A percentile compares a stretch with the other conserved stretches of the same genome.
Conservation (phyloP, 2,888 invertebrate genomes). For the Eristalis arbustorum region DNA sequence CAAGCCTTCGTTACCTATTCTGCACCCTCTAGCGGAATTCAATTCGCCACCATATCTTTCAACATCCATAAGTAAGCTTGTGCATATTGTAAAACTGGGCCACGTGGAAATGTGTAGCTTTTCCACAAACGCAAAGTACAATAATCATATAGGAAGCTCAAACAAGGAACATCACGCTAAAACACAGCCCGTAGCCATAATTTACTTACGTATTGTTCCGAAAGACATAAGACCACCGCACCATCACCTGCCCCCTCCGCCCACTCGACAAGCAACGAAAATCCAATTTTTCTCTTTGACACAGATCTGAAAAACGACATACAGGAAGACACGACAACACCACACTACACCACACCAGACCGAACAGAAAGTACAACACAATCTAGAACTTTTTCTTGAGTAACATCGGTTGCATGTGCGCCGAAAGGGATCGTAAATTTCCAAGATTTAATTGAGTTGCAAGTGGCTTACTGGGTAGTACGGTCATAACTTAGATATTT, state of each 20-base stretch:
- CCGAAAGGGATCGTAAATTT: conserved; percentile 41
- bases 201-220: not conserved
- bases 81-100: not conserved
- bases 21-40: not conserved
- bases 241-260: not conserved
- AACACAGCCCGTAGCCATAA: not conserved
- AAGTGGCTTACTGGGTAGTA: conserved; percentile 14
- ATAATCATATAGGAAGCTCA: not conserved
- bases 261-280: not conserved
- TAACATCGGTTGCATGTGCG: not conserved
- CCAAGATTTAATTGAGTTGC: conserved; percentile 43
- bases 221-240: not conserved
- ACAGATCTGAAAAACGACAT: not conserved
- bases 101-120: not conserved
- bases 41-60: not conserved
- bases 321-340: not conserved
- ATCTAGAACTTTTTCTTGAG: not conserved
- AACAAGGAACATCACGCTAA: not conserved
- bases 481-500: conserved; percentile 10
- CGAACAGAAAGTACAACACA: not conserved
- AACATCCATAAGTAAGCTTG: not conserved
- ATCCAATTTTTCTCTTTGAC: not conserved
- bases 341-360: not conserved
- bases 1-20: not conserved
- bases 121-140: not conserved